Base-by-base conservation (phyloP, 2,797 vertebrate genomes). In the Kryptolebias ocellatus region DNA sequence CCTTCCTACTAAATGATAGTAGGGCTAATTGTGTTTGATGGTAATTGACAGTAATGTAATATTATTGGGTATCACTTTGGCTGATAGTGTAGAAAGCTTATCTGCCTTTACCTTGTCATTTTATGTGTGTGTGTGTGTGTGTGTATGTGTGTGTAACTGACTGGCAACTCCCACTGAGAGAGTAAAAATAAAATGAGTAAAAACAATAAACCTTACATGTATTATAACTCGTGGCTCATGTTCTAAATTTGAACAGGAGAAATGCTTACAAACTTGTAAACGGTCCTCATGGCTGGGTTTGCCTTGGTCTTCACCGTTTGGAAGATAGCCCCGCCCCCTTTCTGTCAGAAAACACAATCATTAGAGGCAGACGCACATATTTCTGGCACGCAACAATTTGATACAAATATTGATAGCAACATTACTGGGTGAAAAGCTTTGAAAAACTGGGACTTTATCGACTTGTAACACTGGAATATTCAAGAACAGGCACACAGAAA, bases 281-380 rank as follows among this genome's bases (percentile, higher is more conserved):
- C 97, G 0, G 95, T 98, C 92, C 96, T 99, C 98, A 99, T 99
- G 60, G 98, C 98, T 0, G 98, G 98, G 80, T 99, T 99, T 17
- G 98, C 97, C 90, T 95, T 98, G 7, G 97, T 99, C 93, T 95
- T 99, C 79, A 99, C 95, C 0, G 97, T 96, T 83, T 98, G 99
- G 78, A 99, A 93, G 88, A 99, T 96, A 54, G 97, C 98, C 20
- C 97, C 97, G 6, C 98, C 96, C 68, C 97, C 96, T 95, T 97
- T 99, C 98, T 99, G 70, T 87, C 81, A 88, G 78, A 80, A 73
- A 51, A 73, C 16, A 72, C 2, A 16, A 10, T 3, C 37, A 15
- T 60, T 42, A 49, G 31, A 60, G 49, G 28, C 4, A 27, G 2
- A 28, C 11, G 6, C 3, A 31, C 37, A 46, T 7, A 10, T 4